Evolutionary conservation across 1,140 invertebrate genomes (phyloP).

Genomic region (Subanguina moxae): DNA sequence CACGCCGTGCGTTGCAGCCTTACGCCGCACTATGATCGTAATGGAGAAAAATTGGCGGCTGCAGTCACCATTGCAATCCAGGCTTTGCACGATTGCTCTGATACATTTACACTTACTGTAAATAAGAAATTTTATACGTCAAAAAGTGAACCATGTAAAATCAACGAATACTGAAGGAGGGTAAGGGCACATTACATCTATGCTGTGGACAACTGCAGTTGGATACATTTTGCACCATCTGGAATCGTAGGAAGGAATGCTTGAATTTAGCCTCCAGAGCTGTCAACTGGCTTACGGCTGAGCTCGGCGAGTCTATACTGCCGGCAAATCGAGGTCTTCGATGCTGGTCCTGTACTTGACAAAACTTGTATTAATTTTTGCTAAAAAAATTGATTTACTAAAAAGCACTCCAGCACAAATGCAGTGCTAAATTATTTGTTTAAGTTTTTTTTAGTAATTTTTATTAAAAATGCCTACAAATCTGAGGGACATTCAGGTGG

Average conservation of each 20-base stretch:
- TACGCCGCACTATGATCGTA: too few relatives aligned
- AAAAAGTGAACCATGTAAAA: too few relatives aligned
- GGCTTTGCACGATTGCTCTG: too few relatives aligned
- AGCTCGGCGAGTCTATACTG: constrained; percentile 29
- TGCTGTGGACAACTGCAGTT: constrained; percentile 54
- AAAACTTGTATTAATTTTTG: background rate
- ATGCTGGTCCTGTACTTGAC: constrained; percentile 40
- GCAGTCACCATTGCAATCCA: too few relatives aligned
- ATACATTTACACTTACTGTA: too few relatives aligned
- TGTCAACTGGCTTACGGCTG: constrained; percentile 30
- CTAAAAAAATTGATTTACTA: constrained; percentile 5
- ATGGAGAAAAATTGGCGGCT: too few relatives aligned
- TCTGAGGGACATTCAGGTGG: constrained; percentile 47
- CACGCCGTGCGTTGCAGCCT: too few relatives aligned
- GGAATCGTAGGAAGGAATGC: constrained; percentile 35
- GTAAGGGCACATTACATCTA: constrained; percentile 46
- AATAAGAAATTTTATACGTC: too few relatives aligned
- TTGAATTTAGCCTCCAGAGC: constrained; percentile 33
- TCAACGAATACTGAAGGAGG: constrained; percentile 30
- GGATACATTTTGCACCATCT: constrained; percentile 46
- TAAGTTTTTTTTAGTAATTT: constrained; percentile 19
- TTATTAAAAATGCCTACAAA: constrained; percentile 40
- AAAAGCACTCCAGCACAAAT: constrained; percentile 47
- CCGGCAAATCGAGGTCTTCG: constrained; percentile 49
- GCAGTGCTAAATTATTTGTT: constrained; percentile 33